Conservation (phyloP, 2,888 invertebrate species). For the Eupeodes luniger region DNA sequence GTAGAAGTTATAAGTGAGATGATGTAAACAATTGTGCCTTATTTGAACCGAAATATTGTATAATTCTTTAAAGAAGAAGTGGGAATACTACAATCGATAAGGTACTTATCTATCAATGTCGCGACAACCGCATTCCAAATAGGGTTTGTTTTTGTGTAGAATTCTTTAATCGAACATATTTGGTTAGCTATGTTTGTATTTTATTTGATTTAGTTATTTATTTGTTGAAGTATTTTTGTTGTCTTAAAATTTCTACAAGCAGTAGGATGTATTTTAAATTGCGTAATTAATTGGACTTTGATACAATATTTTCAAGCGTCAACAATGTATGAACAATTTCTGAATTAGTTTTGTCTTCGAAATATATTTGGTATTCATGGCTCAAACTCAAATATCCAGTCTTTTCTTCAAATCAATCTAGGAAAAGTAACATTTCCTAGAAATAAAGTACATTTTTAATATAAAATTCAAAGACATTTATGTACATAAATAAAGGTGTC, state of each 20-base stretch:
- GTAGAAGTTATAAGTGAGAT: not conserved
- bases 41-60: conserved; percentile 5
- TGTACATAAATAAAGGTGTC: not conserved
- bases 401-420: no score
- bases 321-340: no score
- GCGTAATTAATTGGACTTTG: no score
- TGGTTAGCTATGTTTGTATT: not conserved
- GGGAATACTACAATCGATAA: not conserved
- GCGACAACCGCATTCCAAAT: conserved; percentile 10
- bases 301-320: no score
- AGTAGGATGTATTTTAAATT: not conserved
- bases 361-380: no score
- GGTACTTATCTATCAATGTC: conserved; percentile 17
- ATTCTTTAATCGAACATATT: not conserved
- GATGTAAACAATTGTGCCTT: conserved; percentile 15
- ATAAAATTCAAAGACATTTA: not conserved
- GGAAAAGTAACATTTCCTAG: no score
- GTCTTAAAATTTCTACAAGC: not conserved
- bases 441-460: not conserved
- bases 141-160: not conserved
- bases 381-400: no score
- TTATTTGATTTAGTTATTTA: not conserved
- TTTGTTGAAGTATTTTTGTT: not conserved
- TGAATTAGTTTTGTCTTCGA: no score
- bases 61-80: not conserved